Conservation (phyloP, 2,113 vertebrate genomes). For the Odontesthes bonariensis region DNA sequence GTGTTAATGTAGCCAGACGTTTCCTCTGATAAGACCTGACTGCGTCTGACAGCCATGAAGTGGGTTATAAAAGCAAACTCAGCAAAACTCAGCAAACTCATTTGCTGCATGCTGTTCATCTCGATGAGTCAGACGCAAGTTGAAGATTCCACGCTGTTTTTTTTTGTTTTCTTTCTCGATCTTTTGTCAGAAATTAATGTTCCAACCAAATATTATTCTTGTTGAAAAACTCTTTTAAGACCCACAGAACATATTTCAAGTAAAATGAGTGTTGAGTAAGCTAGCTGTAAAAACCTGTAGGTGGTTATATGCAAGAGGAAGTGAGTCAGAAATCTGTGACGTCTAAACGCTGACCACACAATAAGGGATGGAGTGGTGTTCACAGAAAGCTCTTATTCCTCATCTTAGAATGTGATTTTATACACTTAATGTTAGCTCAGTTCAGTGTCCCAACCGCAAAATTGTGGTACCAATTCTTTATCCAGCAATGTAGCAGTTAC, state of each 20-base stretch:
- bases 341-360: neutral
- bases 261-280: conserved; percentile 4
- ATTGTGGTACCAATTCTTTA: neutral
- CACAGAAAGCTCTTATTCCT: neutral
- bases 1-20: conserved; percentile 64
- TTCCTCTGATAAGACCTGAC: conserved; percentile 69
- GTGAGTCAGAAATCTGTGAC: conserved; percentile 42
- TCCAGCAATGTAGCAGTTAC: conserved; percentile 22
- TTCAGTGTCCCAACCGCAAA: neutral
- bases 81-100: conserved; percentile 67
- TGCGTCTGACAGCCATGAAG: conserved; percentile 59
- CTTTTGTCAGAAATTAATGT: neutral
- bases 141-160: conserved; percentile 35
- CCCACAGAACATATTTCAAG: conserved; percentile 19
- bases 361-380: neutral
- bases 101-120: conserved; percentile 54
- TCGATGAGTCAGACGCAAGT: conserved; percentile 48
- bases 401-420: neutral
- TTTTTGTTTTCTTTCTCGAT: neutral
- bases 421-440: neutral
- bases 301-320: neutral
- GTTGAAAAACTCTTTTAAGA: neutral
- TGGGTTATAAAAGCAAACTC: conserved; percentile 62
- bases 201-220: neutral
- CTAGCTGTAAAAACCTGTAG: neutral